phyloP scores from a whole-genome alignment of 2,113 vertebrate genomes.

The Rhinogobius similis region DNA sequence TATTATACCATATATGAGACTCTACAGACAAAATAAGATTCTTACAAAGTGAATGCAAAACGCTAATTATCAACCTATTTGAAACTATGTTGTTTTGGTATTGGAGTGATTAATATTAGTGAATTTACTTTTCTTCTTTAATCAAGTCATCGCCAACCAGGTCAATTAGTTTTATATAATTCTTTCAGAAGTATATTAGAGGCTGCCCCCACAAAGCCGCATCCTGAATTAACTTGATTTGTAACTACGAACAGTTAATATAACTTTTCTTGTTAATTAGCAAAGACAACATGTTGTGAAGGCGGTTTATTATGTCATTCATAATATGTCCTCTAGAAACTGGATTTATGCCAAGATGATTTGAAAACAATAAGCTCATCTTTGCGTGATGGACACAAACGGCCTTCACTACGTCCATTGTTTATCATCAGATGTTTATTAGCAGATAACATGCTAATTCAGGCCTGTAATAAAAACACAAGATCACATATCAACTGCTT shows the following conservation, averaged over 20 bases:
- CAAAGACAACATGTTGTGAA: slow-evolving; percentile 16
- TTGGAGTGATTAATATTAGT: not conserved
- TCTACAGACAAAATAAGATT: not conserved
- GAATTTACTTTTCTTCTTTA: not conserved
- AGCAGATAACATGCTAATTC: not conserved
- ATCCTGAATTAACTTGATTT: slow-evolving; percentile 60
- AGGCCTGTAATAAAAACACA: slow-evolving; percentile 9
- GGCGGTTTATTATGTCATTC: slow-evolving; percentile 33
- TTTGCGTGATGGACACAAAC: not conserved
- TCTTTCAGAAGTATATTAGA: not conserved
- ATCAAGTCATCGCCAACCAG: not conserved
- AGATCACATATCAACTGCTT: slow-evolving; percentile 21
- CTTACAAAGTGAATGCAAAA: not conserved
- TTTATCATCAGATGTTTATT: slow-evolving; percentile 9
- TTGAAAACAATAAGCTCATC: not conserved
- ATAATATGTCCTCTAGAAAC: slow-evolving; percentile 10
- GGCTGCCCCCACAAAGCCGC: slow-evolving; percentile 1
- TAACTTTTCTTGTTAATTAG: slow-evolving; percentile 31
- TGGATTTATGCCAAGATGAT: slow-evolving; percentile 14
- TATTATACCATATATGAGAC: not conserved
- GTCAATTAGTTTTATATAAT: not conserved
- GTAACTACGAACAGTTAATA: slow-evolving; percentile 41
- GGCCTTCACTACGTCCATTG: not conserved
- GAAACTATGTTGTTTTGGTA: not conserved
- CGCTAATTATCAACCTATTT: not conserved